A percentile compares a stretch with the other conserved stretches of the same genome.
These are phyloP conservation scores for Cercopithecus hamlyni DNA, from an alignment of 2,797 vertebrate genomes.

Conservation along the genomic window DNA sequence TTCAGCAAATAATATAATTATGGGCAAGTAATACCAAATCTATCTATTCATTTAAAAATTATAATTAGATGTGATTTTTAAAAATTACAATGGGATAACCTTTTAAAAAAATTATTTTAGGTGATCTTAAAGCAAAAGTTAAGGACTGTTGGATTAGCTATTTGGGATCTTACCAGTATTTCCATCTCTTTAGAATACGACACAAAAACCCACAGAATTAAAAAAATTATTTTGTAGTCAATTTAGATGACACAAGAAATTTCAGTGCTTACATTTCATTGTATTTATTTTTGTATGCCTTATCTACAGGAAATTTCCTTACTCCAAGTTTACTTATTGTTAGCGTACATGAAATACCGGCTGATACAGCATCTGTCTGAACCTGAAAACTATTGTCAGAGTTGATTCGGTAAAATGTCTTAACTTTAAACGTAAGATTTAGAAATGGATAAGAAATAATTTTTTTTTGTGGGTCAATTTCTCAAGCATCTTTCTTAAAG, in stretches of 20 bases:
- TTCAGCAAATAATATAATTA: background rate
- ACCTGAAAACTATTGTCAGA: background rate
- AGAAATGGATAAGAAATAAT: background rate
- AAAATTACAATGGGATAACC: background rate
- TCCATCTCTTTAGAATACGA: background rate
- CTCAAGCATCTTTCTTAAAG: background rate
- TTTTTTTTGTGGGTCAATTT: background rate
- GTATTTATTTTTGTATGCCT: background rate
- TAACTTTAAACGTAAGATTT: background rate
- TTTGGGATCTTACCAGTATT: background rate
- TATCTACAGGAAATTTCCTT: background rate
- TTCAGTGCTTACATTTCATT: background rate
- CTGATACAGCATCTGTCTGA: background rate
- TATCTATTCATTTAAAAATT: background rate
- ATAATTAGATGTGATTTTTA: background rate
- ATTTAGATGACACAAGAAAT: background rate
- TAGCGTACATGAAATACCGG: background rate
- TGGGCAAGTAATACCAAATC: background rate
- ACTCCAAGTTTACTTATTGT: background rate
- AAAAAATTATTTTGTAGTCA: background rate
- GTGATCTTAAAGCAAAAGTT: background rate
- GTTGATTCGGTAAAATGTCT: background rate
- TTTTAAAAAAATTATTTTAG: background rate
- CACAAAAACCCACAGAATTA: background rate
- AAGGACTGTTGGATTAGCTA: background rate